These are phyloP conservation scores for Acrocyrtus sp. DNA, from an alignment of 2,888 invertebrate species.

Conservation along the genomic window DNA sequence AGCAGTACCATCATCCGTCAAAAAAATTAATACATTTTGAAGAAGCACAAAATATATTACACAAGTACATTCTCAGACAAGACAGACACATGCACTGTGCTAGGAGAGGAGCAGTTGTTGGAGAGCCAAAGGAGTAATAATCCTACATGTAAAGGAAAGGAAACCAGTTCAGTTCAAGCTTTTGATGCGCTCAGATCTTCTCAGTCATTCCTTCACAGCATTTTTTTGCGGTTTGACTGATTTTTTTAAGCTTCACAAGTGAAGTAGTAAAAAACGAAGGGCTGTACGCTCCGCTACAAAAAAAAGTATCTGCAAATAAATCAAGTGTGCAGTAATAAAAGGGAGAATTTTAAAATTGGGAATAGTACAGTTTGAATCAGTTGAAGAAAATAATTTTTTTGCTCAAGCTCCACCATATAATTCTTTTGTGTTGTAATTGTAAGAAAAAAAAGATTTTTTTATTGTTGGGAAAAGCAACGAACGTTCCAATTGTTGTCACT, in stretches of 20 bases:
- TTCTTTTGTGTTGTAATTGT: no score
- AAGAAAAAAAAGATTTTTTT: not conserved
- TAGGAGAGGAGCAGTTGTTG: not conserved
- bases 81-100: not conserved
- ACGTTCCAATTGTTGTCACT: not conserved
- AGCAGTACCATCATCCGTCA: slow-evolving; percentile 42
- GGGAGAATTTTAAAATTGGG: not conserved
- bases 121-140: no score
- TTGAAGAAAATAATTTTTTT: not conserved
- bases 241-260: not conserved
- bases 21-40: slow-evolving; percentile 6
- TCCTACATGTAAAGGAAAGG: no score
- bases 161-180: slow-evolving; percentile 14
- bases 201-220: not conserved
- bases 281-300: no score
- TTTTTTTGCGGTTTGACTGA: not conserved
- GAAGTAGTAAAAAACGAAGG: not conserved
- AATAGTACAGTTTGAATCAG: not conserved
- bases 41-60: not conserved
- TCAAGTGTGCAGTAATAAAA: not conserved
- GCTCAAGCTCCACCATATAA: no score
- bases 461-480: not conserved
- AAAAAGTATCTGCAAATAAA: no score
- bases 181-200: slow-evolving; percentile 4
- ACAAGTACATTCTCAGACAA: no score